Evolutionary conservation across 2,113 vertebrate species (phyloP), one percentile per base, ranked within the genome.

Genomic region (Pitta sordida): DNA sequence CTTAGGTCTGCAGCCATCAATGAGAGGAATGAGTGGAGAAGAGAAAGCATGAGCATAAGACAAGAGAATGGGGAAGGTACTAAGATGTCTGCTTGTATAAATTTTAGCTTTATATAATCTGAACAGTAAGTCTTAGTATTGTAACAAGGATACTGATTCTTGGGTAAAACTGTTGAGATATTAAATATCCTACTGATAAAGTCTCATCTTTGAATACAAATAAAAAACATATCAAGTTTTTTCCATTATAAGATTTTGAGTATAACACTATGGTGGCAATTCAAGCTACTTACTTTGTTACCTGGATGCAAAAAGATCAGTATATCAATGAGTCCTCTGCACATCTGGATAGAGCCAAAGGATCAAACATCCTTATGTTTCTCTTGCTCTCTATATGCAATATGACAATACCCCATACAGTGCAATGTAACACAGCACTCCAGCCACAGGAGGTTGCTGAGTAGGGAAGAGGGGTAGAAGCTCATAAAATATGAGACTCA

Each of bases 381-480:
- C 83, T 83, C 65, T 78, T 75, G 19, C 41, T 79, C 39, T 29
- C 22, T 43, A 12, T 21, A 26, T 41, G 30, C 46, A 77, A 48
- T 19, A 34, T 39, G 27, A 73, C 88, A 88, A 78, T 29, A 74
- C 13, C 9, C 49, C 16, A 37, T 22, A 13, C 8, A 78, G 32
- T 32, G 7, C 49, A 83, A 83, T 37, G 8, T 39, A 34, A 34
- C 0, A 5, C 11, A 82, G 34, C 1, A 3, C 10, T 14, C 27
- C 4, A 7, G 19, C 32, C 13, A 1, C 7, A 7, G 1, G 43
- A 60, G 30, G 16, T 52, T 37, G 26, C 30, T 1, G 2, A 63
- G 26, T 48, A 44, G 22, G 22, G 10, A 85, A 60, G 15, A 7
- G 16, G 3, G 13, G 22, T 30, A 69, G 44, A 59, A 75, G 24